These are phyloP conservation scores for Strix occidentalis DNA, from an alignment of 2,797 vertebrate genomes.

Conservation along the genomic window DNA sequence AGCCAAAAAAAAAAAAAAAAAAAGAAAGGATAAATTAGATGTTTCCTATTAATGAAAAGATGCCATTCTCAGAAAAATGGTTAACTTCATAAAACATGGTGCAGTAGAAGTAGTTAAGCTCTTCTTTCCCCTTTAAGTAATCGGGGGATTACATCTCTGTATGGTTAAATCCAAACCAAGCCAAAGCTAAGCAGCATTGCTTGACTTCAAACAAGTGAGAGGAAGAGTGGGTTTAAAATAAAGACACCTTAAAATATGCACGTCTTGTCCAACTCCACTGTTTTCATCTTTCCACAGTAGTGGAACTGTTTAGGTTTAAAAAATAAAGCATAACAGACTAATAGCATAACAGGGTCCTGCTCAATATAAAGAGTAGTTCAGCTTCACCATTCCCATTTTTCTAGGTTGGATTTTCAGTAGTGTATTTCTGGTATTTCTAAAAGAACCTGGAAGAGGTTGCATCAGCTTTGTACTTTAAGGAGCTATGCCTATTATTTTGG, in stretches of 20 bases:
- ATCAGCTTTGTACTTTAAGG: background rate
- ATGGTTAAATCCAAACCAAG: background rate
- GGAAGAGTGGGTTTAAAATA: background rate
- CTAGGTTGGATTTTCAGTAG: background rate
- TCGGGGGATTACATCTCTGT: background rate
- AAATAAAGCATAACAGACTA: background rate
- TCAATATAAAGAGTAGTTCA: background rate
- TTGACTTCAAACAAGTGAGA: background rate
- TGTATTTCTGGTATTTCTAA: background rate
- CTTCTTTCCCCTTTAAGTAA: background rate
- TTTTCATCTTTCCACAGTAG: background rate
- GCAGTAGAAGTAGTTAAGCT: background rate
- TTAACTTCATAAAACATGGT: background rate
- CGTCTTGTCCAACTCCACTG: background rate
- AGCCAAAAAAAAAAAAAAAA: background rate
- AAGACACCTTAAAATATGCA: background rate
- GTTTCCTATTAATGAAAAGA: background rate
- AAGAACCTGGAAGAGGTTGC: background rate
- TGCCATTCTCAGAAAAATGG: background rate
- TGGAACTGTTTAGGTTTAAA: background rate
- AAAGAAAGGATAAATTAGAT: background rate
- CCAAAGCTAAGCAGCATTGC: background rate
- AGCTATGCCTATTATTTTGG: background rate
- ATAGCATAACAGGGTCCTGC: background rate
- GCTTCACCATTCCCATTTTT: background rate